Base-by-base conservation (phyloP, 2,888 invertebrate genomes). In the Conomelus anceps region DNA sequence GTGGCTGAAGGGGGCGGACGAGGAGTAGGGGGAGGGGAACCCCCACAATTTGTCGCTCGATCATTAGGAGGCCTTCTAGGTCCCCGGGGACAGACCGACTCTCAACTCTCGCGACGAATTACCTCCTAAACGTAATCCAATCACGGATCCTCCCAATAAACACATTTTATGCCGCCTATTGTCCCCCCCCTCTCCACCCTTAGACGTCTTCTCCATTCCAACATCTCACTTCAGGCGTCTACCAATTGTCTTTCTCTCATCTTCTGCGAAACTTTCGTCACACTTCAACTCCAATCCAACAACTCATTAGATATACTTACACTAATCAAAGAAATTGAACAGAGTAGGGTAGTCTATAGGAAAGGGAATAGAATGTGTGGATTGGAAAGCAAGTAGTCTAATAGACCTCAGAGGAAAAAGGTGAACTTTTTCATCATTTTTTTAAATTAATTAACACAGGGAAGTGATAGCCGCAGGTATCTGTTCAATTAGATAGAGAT, bases 121-220 rank as follows among this genome's bases (percentile, higher is more conserved):
- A 88, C 88, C 88, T 84, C 24, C 84, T 88, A 88, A 88, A 88
- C 88, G 88, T 88, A 88, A 88, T 88, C 88, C 88, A 88, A 88
- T 88, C 88, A 88, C 88, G 22, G 85, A 29, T 22, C 84, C 85
- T 34, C 88, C 88, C 88, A 85, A 88, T 88, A 88, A 88, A 88
- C 88, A 88, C 88, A 85, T 88, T 88, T 88, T 88, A 88, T 88
- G 85, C 85, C 63, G 63, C 63, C 63, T 63, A 63, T n/a, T 63
- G 7, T 4, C 13, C 1, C 63, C n/a, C 63, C 63, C 63, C 7
- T 17, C 63, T n/a, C 63, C 20, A 20, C 13, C 63, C 63, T 17
- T 17, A 26, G 11, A 26, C 26, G 11, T 26, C 11, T n/a, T n/a
- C n/a, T n/a, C n/a, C n/a, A n/a, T n/a, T n/a, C n/a, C n/a, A n/a